phyloP scores from a whole-genome alignment of 2,113 vertebrate genomes.

The Sinocyclocheilus maitianheensis region DNA sequence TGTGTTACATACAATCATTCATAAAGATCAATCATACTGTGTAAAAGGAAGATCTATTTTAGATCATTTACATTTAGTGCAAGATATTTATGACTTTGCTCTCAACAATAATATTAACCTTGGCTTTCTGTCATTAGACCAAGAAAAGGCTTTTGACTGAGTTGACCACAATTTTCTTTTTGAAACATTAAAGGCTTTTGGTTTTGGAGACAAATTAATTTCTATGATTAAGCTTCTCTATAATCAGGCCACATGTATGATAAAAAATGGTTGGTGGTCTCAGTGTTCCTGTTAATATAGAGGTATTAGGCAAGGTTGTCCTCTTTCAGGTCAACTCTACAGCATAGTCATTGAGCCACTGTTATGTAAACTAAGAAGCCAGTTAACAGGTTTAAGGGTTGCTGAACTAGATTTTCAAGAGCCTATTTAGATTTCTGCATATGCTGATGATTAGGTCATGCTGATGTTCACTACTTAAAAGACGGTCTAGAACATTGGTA shows the following conservation, averaged over 20 bases:
- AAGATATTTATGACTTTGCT: not conserved
- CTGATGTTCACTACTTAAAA: not conserved
- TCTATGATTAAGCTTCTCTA: not conserved
- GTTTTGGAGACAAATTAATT: not conserved
- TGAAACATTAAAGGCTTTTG: not conserved
- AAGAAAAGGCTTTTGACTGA: not conserved
- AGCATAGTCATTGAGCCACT: not conserved
- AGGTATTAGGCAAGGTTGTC: not conserved
- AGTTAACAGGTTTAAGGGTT: not conserved
- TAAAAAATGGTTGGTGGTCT: not conserved
- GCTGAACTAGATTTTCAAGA: not conserved
- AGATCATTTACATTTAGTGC: not conserved
- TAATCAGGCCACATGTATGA: not conserved
- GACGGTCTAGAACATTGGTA: too few relatives aligned
- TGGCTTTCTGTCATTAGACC: not conserved
- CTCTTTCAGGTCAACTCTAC: not conserved
- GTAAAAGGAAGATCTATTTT: not conserved
- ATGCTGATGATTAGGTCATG: not conserved
- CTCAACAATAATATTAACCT: not conserved
- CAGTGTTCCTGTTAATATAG: not conserved
- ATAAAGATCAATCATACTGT: not conserved
- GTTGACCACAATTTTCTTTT: not conserved
- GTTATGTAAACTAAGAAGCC: not conserved
- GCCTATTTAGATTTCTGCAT: not conserved
- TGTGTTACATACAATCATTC: not conserved